These are phyloP conservation scores for Lucinisca nassula DNA, from an alignment of 2,888 invertebrate genomes.

Conservation along the genomic window DNA sequence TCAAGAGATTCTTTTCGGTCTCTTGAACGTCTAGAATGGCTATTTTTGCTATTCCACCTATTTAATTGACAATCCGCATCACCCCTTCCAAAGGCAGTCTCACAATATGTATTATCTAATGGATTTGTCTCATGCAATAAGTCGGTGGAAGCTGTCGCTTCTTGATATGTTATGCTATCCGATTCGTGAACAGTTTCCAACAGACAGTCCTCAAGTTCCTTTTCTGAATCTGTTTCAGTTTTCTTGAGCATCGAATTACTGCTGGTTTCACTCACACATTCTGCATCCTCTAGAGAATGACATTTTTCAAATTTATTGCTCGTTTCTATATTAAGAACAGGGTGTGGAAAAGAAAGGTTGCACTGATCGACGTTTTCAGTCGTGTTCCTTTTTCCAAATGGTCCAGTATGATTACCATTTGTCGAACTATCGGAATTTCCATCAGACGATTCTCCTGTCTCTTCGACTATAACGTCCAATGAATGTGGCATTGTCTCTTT, in stretches of 20 bases:
- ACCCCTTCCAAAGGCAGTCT: background rate
- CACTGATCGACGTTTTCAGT: background rate
- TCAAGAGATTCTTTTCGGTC: slow-evolving; percentile 64
- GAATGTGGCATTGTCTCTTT: background rate
- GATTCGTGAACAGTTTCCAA: too few species aligned
- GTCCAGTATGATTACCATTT: background rate
- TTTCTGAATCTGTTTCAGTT: background rate
- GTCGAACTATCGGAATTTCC: background rate
- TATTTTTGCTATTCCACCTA: background rate
- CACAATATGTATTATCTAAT: background rate
- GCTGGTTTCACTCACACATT: background rate
- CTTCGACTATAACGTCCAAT: background rate
- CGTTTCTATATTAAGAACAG: background rate
- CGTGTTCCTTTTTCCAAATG: background rate
- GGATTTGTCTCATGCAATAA: background rate
- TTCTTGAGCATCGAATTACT: background rate
- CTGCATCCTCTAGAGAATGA: background rate
- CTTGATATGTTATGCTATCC: background rate
- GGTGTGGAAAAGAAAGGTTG: background rate
- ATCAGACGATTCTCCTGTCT: background rate
- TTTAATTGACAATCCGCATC: background rate
- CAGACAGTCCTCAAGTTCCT: background rate
- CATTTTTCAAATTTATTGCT: background rate
- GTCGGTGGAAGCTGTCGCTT: background rate
- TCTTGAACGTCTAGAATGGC: background rate